These are phyloP conservation scores for Papilio glaucus DNA, from an alignment of 1,140 invertebrate genomes.

Conservation along the genomic window DNA sequence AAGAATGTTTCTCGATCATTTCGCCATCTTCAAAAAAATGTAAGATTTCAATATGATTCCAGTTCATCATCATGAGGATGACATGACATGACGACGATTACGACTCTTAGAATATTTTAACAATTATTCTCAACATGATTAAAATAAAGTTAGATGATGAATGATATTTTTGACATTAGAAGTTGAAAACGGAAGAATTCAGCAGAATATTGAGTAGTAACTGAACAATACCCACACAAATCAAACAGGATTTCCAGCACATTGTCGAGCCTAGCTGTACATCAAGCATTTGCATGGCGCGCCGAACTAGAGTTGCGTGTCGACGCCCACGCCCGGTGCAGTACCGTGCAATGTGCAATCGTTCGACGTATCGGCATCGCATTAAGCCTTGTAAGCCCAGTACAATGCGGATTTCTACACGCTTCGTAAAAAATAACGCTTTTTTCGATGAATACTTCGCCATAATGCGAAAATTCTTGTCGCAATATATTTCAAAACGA, in stretches of 20 bases:
- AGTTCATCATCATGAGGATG: too few species aligned
- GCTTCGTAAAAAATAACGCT: slow-evolving; percentile 54
- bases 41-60: too few species aligned
- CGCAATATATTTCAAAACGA: slow-evolving; percentile 41
- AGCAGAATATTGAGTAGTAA: slow-evolving; percentile 41
- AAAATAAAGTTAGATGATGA: too few species aligned
- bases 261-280: slow-evolving; percentile 61
- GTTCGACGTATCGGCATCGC: slow-evolving; percentile 71
- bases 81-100: too few species aligned
- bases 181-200: not conserved
- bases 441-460: slow-evolving; percentile 52
- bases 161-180: not conserved
- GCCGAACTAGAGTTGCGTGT: slow-evolving; percentile 68
- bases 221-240: slow-evolving; percentile 74
- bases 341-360: slow-evolving; percentile 76
- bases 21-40: too few species aligned
- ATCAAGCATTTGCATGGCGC: slow-evolving; percentile 74
- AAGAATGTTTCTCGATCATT: too few species aligned
- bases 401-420: slow-evolving; percentile 69
- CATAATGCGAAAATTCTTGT: slow-evolving; percentile 62
- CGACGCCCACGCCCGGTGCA: slow-evolving; percentile 70
- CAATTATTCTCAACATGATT: too few species aligned
- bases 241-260: slow-evolving; percentile 73
- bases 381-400: slow-evolving; percentile 65
- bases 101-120: too few species aligned